Percentiles rank a stretch among this genome's conserved stretches.
Evolutionary conservation across 2,888 invertebrate species (phyloP).

Genomic region (Drosophila birchii): DNA sequence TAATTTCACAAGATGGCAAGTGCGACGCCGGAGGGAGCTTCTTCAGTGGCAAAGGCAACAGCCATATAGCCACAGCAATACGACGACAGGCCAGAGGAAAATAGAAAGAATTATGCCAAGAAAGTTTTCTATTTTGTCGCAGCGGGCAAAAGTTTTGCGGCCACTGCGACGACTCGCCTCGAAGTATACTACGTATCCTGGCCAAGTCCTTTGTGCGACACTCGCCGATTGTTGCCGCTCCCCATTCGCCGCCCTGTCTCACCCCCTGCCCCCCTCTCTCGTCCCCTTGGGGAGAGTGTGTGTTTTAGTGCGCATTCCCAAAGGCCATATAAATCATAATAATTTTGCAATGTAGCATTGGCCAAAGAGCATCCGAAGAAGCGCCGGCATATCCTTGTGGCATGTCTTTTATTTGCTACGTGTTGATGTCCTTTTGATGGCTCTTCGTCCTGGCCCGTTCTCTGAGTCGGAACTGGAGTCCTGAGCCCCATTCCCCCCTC

Average conservation of each 20-base stretch:
- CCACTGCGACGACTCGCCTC: conserved; percentile 72
- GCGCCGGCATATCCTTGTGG: conserved; percentile 78
- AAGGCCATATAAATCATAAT: conserved; percentile 81
- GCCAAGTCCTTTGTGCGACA: conserved; percentile 74
- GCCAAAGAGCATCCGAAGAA: conserved; percentile 63
- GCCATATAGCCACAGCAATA: conserved; percentile 53
- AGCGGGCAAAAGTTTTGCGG: conserved; percentile 78
- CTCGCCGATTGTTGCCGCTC: conserved; percentile 43
- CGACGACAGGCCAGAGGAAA: conserved; percentile 50
- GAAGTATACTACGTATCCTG: conserved; percentile 46
- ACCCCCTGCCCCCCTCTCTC: conserved; percentile 22
- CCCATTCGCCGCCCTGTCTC: conserved; percentile 37
- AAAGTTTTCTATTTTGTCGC: conserved; percentile 80
- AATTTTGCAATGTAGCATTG: conserved; percentile 81
- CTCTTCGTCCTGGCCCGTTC: conserved; percentile 63
- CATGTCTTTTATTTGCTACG: conserved; percentile 82
- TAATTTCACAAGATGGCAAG: conserved; percentile 67
- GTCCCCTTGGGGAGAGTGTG: conserved; percentile 32
- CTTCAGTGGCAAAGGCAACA: conserved; percentile 45
- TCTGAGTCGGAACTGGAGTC: not conserved
- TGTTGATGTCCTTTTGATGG: conserved; percentile 82
- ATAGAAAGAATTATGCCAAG: conserved; percentile 78
- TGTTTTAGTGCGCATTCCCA: conserved; percentile 77
- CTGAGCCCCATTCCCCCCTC: not conserved
- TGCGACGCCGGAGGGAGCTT: conserved; percentile 49